phyloP scores from a whole-genome alignment of 2,113 vertebrate genomes.

The Verasper variegatus region DNA sequence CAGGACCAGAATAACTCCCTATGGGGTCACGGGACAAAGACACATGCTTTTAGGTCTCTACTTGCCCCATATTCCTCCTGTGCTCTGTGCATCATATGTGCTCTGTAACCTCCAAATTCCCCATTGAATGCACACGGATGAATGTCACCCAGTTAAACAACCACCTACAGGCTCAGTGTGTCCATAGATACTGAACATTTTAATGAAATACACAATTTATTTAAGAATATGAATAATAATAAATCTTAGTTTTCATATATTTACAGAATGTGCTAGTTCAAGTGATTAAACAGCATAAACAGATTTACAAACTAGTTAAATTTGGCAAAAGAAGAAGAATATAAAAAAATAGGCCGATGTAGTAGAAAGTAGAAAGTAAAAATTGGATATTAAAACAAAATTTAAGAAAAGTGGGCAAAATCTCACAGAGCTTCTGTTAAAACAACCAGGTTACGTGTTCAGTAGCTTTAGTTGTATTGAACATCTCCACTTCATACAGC shows the following conservation, averaged over 20 bases:
- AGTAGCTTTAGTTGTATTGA: rapidly evolving
- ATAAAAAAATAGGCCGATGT: background rate
- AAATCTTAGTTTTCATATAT: background rate
- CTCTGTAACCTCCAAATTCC: background rate
- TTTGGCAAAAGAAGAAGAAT: background rate
- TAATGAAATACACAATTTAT: too few relatives aligned
- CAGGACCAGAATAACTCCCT: background rate
- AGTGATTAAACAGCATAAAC: background rate
- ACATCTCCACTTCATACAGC: background rate
- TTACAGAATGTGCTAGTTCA: background rate
- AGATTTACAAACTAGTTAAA: too few relatives aligned
- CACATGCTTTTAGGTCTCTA: background rate
- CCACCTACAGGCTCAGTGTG: background rate
- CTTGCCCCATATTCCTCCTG: background rate
- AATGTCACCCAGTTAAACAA: background rate
- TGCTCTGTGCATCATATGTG: background rate
- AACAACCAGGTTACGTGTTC: too few relatives aligned
- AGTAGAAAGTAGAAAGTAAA: too few relatives aligned
- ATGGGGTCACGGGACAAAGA: background rate
- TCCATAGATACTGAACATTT: background rate
- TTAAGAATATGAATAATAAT: too few relatives aligned
- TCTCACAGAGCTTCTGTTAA: background rate
- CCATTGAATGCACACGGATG: background rate
- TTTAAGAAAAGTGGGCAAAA: too few relatives aligned
- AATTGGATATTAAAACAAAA: background rate